Evolutionary conservation across 2,797 vertebrate species (phyloP).

Genomic region (Tympanoctomys barrerae): DNA sequence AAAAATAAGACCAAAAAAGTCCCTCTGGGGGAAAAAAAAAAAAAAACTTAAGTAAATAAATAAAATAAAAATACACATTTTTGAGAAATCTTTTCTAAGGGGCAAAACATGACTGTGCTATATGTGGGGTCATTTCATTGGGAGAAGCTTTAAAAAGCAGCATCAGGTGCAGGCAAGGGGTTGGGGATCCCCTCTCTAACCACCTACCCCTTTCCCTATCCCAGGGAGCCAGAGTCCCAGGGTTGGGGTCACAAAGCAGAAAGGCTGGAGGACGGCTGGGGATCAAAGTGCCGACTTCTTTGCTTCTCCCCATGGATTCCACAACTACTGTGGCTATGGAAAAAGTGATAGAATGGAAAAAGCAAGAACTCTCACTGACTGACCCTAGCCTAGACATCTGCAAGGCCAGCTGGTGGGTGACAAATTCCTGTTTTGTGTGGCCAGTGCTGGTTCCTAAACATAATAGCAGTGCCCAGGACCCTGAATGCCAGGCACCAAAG

Average conservation of each 20-base stretch:
- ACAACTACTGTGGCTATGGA: conserved; percentile 58
- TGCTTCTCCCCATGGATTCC: not conserved
- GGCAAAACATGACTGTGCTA: not conserved
- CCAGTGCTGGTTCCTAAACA: not conserved
- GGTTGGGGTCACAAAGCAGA: not conserved
- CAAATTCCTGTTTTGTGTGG: not conserved
- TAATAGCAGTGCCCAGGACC: not conserved
- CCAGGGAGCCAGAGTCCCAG: not conserved
- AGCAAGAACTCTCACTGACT: not conserved
- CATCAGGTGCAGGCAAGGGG: too few relatives aligned
- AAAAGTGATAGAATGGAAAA: conserved; percentile 71
- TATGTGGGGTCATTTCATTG: not conserved
- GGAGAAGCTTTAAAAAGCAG: not conserved
- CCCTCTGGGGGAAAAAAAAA: too few relatives aligned
- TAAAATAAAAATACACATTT: accelerated
- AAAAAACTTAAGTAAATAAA: too few relatives aligned
- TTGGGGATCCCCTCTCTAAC: not conserved
- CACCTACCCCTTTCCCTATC: too few relatives aligned
- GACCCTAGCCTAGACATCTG: not conserved
- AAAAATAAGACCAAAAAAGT: too few relatives aligned
- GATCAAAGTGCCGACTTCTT: not conserved
- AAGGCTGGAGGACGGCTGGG: not conserved
- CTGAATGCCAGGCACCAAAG: not conserved
- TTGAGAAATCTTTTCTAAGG: conserved; percentile 9
- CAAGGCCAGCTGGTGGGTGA: not conserved